Base-by-base conservation (phyloP, 2,888 invertebrate genomes). In the Norana najaformis region DNA sequence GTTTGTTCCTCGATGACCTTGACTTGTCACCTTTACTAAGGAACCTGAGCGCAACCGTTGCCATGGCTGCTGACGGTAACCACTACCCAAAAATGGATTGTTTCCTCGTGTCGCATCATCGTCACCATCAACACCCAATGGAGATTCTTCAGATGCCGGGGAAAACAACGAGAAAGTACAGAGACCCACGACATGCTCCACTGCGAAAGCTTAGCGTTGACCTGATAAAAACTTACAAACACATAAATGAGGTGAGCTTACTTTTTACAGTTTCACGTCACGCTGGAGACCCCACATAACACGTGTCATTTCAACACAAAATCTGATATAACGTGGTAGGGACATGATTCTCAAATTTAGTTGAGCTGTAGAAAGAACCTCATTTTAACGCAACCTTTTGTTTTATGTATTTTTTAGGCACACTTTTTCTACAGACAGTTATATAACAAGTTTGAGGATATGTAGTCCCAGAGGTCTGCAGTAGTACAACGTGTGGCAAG, bases 201-300 rank as follows among this genome's bases (percentile, higher is more conserved):
- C 96, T 99, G 94, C 96, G 98, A 94, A 99, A 99, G 91, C 97
- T 99, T 94, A 98, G 98, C 95, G 98, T 99, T 95, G 99, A 99
- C 96, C 97, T 99, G 96, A 99, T 99, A 96, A 99, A 99, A 96
- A 99, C 99, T 94, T 99, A 99, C 96, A 99, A 99, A 96, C 98
- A 98, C 96, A 99, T 99, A 95, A 99, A 99, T 96, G 99, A 99
- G 97, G 99, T 99, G 6, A 47, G 41, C 37, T 30, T 69, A n/a
- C 30, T n/a, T 8, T 69, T n/a, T n/a, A 69, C 69, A 5, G n/a
- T n/a, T 23, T 23, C 23, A 41, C 18, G 18, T 47, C 18, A 47
- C 11, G 8, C 47, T 47, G n/a, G n/a, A n/a, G n/a, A n/a, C n/a
- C n/a, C n/a, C 47, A 23, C 47, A 5, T 47, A 47, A 47, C n/a